Percentiles rank a stretch among this genome's conserved stretches.
Conservation (phyloP, 2,888 invertebrate species). For the Meta bourneti region DNA sequence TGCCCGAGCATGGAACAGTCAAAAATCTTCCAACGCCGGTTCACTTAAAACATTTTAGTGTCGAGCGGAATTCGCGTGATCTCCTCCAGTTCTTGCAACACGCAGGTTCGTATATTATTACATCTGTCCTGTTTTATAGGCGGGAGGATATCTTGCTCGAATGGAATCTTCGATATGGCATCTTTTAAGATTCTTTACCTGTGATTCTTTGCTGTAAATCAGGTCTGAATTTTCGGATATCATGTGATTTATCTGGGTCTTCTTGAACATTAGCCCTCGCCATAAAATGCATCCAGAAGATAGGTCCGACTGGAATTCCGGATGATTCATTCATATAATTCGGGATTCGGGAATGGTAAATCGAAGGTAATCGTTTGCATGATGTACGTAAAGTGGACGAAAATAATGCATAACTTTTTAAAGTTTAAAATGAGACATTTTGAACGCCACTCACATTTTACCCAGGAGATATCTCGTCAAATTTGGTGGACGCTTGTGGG, state of each 20-base stretch:
- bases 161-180: constrained; percentile 8
- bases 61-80: constrained; percentile 44
- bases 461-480: too few species aligned
- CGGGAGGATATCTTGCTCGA: constrained; percentile 13
- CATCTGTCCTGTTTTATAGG: constrained; percentile 26
- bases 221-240: neutral
- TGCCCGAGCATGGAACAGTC: constrained; percentile 24
- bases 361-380: neutral
- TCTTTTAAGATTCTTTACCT: neutral
- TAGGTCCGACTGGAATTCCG: neutral
- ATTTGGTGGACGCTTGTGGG: too few species aligned
- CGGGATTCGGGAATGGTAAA: neutral
- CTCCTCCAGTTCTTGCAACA: constrained; percentile 24
- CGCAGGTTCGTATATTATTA: constrained; percentile 35
- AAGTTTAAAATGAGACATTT: too few species aligned
- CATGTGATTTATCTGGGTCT: neutral
- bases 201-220: neutral
- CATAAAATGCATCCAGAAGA: neutral
- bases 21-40: constrained; percentile 3
- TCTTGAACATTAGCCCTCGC: neutral
- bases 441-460: too few species aligned
- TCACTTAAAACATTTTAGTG: constrained; percentile 48
- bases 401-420: too few species aligned
- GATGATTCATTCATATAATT: neutral
- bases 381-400: neutral